Conservation (phyloP, 2,888 invertebrate genomes). For the Nephrotoma flavescens region DNA sequence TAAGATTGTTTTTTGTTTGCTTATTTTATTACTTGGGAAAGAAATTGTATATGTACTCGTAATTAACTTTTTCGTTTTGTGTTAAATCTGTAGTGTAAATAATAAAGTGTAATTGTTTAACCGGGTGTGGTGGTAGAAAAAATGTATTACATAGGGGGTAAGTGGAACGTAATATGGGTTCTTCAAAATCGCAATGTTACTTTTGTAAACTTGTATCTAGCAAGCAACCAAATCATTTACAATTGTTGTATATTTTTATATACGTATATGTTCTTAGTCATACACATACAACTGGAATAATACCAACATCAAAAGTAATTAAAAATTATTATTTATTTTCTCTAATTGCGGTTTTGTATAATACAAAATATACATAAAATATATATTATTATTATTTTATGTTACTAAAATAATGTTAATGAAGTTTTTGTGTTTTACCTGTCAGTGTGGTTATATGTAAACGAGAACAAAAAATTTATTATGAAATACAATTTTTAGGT, state of each 20-base stretch:
- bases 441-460: neutral
- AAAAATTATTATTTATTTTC: neutral
- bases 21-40: neutral
- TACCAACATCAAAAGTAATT: neutral
- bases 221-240: neutral
- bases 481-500: neutral
- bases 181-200: neutral
- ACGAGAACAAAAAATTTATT: neutral
- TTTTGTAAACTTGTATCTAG: too few species aligned
- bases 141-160: neutral
- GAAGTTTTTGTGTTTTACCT: neutral
- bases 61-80: neutral
- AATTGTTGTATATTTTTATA: neutral
- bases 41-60: neutral
- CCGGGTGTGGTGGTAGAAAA: neutral
- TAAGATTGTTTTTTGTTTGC: neutral
- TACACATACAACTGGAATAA: neutral
- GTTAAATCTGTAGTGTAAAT: neutral
- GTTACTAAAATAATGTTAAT: neutral
- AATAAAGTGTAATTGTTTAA: neutral
- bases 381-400: neutral
- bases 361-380: neutral
- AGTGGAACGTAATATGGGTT: neutral
- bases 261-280: neutral
- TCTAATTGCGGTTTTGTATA: neutral